Evolutionary conservation across 1,140 invertebrate species (phyloP), one percentile per base, ranked within the genome.

Genomic region (Drosophila mojavensis): DNA sequence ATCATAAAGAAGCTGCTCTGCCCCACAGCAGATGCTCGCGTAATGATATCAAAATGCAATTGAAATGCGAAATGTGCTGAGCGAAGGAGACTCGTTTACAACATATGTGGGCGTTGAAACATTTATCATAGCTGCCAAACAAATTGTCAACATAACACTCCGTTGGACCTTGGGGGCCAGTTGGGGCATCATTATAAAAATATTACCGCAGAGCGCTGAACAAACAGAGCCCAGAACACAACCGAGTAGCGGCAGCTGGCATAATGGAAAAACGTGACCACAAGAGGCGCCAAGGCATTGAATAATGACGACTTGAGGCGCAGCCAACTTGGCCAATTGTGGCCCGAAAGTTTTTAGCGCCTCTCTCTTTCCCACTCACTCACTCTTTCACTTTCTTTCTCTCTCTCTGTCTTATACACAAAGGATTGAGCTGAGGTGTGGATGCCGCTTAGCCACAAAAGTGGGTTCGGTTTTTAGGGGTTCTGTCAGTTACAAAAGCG

Each of bases 201-300:
- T 86, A 88, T 86, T 86, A 86, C 70, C 45, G 26, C 58, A 65
- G 30, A 51, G 60, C 20, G 20, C 20, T 24, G 26, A 28, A 48
- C 68, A 65, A 71, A 56, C 26, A 33, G 7, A 55, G 36, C 4
- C 61, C 10, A 11, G 36, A 11, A 39, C 33, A 9, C 33, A 54
- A 53, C 36, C 53, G 20, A 50, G 54, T n/a, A 36, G 62, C 51
- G 64, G 47, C 51, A 68, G 47, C 54, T 36, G 33, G 48, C 63
- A 80, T 84, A 88, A 88, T 89, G 79, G 80, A 71, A 68, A 89
- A 89, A 89, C 83, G 83, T 88, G 83, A 88, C 83, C 83, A 84
- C 71, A 73, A 56, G 55, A 86, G 77, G 64, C 70, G 66, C 60
- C 66, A 53, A 59, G 72, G 67, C 65, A 74, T 68, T 68, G 50